These are phyloP conservation scores for Drosophila cyrtoloma DNA, from an alignment of 2,888 invertebrate genomes.

Conservation along the genomic window DNA sequence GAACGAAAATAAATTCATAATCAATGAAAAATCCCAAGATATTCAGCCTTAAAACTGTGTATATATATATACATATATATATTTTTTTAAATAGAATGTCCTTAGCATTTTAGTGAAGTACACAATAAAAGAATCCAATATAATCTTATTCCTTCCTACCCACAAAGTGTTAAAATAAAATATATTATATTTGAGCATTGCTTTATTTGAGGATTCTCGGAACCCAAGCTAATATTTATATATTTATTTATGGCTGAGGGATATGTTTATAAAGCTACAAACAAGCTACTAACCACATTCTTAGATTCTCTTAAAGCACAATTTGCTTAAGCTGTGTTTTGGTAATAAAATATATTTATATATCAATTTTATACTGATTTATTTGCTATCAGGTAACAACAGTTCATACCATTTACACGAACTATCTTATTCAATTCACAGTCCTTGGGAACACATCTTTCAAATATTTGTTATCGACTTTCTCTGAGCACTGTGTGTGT, in stretches of 20 bases:
- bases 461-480: conserved; percentile 18
- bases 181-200: not conserved
- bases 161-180: not conserved
- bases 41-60: not conserved
- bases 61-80: not conserved
- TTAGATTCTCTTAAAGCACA: not conserved
- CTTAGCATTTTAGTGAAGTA: not conserved
- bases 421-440: conserved; percentile 11
- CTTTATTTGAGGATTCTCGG: not conserved
- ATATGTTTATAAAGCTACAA: not conserved
- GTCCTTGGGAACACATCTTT: conserved; percentile 6
- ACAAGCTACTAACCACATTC: not conserved
- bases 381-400: not conserved
- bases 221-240: not conserved
- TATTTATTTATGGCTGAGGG: no score
- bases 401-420: not conserved
- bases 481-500: not conserved
- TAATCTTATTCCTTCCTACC: not conserved
- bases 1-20: not conserved
- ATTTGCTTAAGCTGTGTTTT: not conserved
- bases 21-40: not conserved
- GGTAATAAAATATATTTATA: not conserved
- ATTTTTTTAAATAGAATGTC: not conserved
- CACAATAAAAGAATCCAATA: not conserved
- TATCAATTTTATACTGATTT: conserved; percentile 2